phyloP scores from a whole-genome alignment of 2,113 vertebrate species.

The Hymenochirus boettgeri region DNA sequence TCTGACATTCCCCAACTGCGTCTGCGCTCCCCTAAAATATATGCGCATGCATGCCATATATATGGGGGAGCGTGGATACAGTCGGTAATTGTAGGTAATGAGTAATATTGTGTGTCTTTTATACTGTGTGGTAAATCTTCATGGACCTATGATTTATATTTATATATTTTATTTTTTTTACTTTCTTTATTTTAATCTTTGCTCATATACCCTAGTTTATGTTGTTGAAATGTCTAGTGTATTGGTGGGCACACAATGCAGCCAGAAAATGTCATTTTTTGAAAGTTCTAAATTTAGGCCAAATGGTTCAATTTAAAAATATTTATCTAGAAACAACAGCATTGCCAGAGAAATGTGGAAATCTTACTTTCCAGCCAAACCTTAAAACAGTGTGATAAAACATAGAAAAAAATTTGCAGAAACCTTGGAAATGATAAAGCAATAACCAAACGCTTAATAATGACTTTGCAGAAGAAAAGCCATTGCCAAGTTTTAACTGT shows the following conservation, averaged over 20 bases:
- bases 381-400: slow-evolving; percentile 38
- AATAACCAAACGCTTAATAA: slow-evolving; percentile 21
- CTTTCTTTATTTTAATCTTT: too few species aligned
- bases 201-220: slow-evolving; percentile 11
- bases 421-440: slow-evolving; percentile 34
- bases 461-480: slow-evolving; percentile 19
- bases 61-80: too few species aligned
- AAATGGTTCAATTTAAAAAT: slow-evolving; percentile 11
- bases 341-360: slow-evolving; percentile 35
- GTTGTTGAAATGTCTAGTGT: slow-evolving; percentile 21
- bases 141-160: not conserved
- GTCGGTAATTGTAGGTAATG: too few species aligned
- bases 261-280: slow-evolving; percentile 33
- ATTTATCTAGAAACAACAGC: slow-evolving; percentile 6
- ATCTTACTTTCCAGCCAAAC: slow-evolving; percentile 27
- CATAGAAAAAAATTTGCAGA: slow-evolving; percentile 21
- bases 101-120: too few species aligned
- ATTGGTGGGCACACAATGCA: slow-evolving; percentile 21
- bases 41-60: too few species aligned
- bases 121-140: too few species aligned
- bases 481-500: slow-evolving; percentile 11
- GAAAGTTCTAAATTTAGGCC: slow-evolving; percentile 26
- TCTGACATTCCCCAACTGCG: too few species aligned
- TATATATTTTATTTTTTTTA: not conserved
- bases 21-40: too few species aligned